phyloP scores from a whole-genome alignment of 2,888 invertebrate species.

The Xanthostigma xanthostigma region DNA sequence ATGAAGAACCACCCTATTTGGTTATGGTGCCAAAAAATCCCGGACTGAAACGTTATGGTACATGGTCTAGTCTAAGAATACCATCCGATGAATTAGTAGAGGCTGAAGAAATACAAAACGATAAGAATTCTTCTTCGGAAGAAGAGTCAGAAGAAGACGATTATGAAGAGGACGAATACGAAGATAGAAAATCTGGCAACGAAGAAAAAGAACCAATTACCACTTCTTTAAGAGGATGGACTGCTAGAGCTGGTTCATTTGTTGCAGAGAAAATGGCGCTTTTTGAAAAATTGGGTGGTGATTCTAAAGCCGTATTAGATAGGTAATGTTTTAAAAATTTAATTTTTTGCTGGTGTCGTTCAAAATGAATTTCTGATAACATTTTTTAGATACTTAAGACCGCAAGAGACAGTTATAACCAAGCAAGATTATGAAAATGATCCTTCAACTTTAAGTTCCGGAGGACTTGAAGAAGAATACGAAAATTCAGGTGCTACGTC shows the following conservation, averaged over 20 bases:
- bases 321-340: slow-evolving; percentile 20
- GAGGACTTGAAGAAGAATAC: slow-evolving; percentile 46
- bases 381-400: slow-evolving; percentile 39
- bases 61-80: slow-evolving; percentile 53
- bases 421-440: slow-evolving; percentile 11
- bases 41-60: slow-evolving; percentile 42
- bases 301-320: slow-evolving; percentile 27
- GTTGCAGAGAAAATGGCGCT: slow-evolving; percentile 70
- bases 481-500: slow-evolving; percentile 74
- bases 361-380: not conserved
- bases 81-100: slow-evolving; percentile 41
- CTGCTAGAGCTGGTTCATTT: slow-evolving; percentile 63
- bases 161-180: slow-evolving; percentile 22
- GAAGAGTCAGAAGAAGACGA: slow-evolving; percentile 17
- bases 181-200: slow-evolving; percentile 10
- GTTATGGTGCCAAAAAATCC: slow-evolving; percentile 44
- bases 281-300: slow-evolving; percentile 45
- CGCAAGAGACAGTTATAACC: slow-evolving; percentile 16
- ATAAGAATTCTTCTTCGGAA: slow-evolving; percentile 14
- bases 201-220: slow-evolving; percentile 8
- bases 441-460: slow-evolving; percentile 11
- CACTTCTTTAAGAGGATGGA: slow-evolving; percentile 43
- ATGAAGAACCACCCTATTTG: slow-evolving; percentile 60
- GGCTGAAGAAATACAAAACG: slow-evolving; percentile 30
- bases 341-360: too few relatives aligned